Conservation (phyloP, 1,140 invertebrate species). For the Ganaspis sp. region DNA sequence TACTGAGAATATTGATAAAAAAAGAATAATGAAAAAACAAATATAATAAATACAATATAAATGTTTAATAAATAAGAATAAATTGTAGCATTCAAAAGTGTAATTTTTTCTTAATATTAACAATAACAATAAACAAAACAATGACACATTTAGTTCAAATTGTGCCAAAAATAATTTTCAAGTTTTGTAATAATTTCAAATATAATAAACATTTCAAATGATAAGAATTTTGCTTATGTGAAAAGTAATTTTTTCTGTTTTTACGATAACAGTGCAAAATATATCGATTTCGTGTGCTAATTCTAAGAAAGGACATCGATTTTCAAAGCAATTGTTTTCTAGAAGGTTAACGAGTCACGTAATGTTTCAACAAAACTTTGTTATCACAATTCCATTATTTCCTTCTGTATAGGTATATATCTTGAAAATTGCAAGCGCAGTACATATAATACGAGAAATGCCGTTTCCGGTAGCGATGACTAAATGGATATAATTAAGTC, state of each 20-base stretch:
- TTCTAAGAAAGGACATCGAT: conserved; percentile 1
- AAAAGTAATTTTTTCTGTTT: neutral
- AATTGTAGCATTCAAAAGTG: no score
- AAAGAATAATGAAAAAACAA: no score
- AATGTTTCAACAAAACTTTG: conserved; percentile 14
- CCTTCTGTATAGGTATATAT: neutral
- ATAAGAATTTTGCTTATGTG: no score
- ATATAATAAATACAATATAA: no score
- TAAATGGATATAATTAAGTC: conserved; percentile 28
- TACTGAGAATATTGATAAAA: no score
- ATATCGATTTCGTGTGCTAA: neutral
- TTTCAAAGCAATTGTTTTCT: conserved; percentile 2
- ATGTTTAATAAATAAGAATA: no score
- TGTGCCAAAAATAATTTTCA: no score
- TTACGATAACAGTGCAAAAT: neutral
- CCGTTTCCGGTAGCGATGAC: conserved; percentile 9
- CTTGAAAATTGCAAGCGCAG: conserved; percentile 12
- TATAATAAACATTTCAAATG: no score
- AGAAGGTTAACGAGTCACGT: conserved; percentile 12
- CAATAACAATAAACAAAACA: no score
- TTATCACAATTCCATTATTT: conserved; percentile 10
- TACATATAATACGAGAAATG: conserved; percentile 5
- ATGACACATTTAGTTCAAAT: no score
- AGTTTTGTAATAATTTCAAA: no score
- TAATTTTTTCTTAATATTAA: no score